Conservation (phyloP, 2,888 invertebrate genomes). For the Eupsilia transversa region DNA sequence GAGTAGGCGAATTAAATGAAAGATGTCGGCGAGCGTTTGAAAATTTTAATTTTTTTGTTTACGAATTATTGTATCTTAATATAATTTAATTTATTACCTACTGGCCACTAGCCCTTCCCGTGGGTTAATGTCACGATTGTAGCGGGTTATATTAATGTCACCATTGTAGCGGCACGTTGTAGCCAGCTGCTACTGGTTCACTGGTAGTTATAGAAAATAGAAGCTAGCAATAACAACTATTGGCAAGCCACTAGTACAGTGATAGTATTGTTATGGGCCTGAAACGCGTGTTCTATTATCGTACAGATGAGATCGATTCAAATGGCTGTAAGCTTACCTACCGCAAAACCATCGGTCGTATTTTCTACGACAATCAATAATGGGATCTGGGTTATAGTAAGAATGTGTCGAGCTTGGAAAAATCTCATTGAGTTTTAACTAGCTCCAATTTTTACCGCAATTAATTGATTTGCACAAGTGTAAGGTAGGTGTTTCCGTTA, state of each 20-base stretch:
- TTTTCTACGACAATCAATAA: background rate
- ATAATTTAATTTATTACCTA: too few relatives aligned
- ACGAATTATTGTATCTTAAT: too few relatives aligned
- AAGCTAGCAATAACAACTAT: background rate
- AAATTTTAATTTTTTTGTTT: too few relatives aligned
- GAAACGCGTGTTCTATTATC: constrained; percentile 15
- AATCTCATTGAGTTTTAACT: background rate
- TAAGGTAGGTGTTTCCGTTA: background rate
- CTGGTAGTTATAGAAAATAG: background rate
- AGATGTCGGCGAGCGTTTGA: too few relatives aligned
- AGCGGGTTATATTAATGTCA: too few relatives aligned
- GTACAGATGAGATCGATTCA: constrained; percentile 15
- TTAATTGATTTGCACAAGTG: background rate
- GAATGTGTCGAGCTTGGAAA: background rate
- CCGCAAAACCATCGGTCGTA: background rate
- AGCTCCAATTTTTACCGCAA: background rate
- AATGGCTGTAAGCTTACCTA: constrained; percentile 7
- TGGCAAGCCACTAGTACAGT: background rate
- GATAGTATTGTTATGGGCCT: constrained; percentile 3
- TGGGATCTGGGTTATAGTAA: background rate
- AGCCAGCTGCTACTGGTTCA: background rate
- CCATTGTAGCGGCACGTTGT: too few relatives aligned
- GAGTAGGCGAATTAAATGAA: too few relatives aligned
- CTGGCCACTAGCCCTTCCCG: too few relatives aligned
- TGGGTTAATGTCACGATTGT: too few relatives aligned